Evolutionary conservation across 2,113 vertebrate species (phyloP).

Genomic region (Larimichthys polyactis): DNA sequence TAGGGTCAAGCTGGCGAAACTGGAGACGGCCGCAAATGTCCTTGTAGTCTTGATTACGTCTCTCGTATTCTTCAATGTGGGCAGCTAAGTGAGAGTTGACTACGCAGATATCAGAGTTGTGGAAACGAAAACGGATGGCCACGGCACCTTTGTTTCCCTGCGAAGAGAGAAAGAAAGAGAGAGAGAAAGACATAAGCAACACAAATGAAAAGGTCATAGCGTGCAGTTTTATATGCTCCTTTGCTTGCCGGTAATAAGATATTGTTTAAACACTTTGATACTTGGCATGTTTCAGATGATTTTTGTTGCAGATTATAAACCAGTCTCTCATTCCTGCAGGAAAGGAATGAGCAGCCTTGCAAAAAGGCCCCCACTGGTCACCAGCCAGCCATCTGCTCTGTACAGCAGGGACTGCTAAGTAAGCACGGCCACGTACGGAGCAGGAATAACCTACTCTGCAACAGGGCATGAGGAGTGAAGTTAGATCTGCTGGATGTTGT

Average conservation of each 20-base stretch:
- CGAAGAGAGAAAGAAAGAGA: neutral
- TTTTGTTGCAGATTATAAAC: conserved; percentile 25
- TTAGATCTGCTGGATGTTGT: neutral
- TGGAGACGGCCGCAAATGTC: conserved; percentile 95
- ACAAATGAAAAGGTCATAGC: neutral
- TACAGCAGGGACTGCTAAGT: conserved; percentile 49
- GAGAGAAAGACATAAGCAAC: neutral
- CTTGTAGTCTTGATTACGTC: conserved; percentile 95
- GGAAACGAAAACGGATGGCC: conserved; percentile 93
- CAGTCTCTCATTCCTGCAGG: conserved; percentile 19
- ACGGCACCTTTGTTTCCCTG: conserved; percentile 99
- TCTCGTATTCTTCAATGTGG: conserved; percentile 92
- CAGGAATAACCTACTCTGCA: conserved; percentile 36
- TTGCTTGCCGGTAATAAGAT: neutral
- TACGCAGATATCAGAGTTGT: conserved; percentile 93
- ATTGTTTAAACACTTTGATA: neutral
- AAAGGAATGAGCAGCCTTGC: conserved; percentile 16
- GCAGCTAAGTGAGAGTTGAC: conserved; percentile 97
- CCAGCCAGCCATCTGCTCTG: conserved; percentile 44
- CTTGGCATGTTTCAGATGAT: neutral
- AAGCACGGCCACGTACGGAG: conserved; percentile 8
- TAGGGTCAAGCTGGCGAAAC: conserved; percentile 86
- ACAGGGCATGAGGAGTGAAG: conserved; percentile 11
- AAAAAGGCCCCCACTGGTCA: conserved; percentile 29
- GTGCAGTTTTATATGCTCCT: neutral